phyloP scores from a whole-genome alignment of 2,797 vertebrate genomes.

The Rousettus madagascariensis region DNA sequence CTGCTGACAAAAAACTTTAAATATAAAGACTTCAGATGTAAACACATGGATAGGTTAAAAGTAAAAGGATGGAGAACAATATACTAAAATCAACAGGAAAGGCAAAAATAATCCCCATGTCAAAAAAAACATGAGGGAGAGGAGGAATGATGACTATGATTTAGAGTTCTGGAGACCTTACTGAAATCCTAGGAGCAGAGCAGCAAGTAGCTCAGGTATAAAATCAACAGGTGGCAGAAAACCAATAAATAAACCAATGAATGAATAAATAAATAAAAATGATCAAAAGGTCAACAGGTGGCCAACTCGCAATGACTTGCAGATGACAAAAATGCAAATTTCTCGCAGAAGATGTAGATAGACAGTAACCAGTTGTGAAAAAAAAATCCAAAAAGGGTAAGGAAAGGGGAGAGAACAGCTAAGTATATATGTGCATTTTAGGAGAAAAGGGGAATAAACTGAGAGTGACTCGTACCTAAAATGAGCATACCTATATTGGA shows the following conservation, averaged over 20 bases:
- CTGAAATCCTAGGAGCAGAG: neutral
- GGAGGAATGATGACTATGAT: neutral
- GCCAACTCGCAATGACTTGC: neutral
- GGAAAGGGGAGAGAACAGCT: neutral
- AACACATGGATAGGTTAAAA: neutral
- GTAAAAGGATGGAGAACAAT: slow-evolving; percentile 23
- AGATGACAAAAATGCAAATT: neutral
- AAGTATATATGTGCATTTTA: neutral
- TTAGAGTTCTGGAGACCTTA: neutral
- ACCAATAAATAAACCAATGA: neutral
- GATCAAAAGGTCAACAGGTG: neutral
- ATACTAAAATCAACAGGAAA: neutral
- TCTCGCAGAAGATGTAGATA: neutral
- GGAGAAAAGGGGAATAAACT: neutral
- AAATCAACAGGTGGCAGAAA: neutral
- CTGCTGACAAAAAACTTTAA: neutral
- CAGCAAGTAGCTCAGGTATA: neutral
- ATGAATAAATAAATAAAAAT: neutral
- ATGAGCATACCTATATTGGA: neutral
- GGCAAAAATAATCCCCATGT: neutral
- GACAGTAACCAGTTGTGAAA: neutral
- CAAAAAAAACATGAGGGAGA: neutral
- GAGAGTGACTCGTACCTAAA: neutral
- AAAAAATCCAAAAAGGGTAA: neutral
- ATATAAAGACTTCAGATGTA: slow-evolving; percentile 3